These are phyloP conservation scores for Silurus lanzhouensis DNA, from an alignment of 2,797 vertebrate species.

Conservation along the genomic window DNA sequence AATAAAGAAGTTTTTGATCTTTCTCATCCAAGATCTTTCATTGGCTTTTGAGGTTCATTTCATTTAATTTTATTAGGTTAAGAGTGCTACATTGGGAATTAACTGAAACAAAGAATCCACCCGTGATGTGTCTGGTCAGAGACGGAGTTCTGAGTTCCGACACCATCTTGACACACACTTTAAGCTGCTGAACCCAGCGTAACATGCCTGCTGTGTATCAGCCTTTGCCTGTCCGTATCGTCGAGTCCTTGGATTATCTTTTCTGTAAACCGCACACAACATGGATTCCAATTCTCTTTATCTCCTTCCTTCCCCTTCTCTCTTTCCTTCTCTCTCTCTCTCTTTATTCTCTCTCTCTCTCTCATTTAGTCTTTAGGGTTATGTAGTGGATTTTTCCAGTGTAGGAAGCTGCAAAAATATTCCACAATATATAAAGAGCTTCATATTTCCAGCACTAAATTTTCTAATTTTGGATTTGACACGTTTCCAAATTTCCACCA, in stretches of 20 bases:
- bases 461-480: not conserved
- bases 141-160: no score
- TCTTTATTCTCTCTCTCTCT: not conserved
- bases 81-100: no score
- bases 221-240: not conserved
- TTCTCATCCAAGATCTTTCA: no score
- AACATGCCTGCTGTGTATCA: conserved; percentile 5
- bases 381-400: not conserved
- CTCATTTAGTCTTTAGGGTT: not conserved
- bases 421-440: not conserved
- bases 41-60: no score
- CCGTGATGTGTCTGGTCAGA: no score
- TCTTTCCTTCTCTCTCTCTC: not conserved
- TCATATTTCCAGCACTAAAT: not conserved
- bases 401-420: not conserved
- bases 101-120: no score
- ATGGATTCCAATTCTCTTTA: not conserved
- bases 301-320: not conserved
- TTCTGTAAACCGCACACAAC: conserved; percentile 14
- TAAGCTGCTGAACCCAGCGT: not conserved
- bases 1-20: no score
- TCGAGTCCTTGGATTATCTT: conserved; percentile 6
- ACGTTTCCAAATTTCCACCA: not conserved
- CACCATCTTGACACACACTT: not conserved
- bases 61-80: no score